These are phyloP conservation scores for Pseudomugil tenellus DNA, from an alignment of 2,797 vertebrate species.

Conservation along the genomic window DNA sequence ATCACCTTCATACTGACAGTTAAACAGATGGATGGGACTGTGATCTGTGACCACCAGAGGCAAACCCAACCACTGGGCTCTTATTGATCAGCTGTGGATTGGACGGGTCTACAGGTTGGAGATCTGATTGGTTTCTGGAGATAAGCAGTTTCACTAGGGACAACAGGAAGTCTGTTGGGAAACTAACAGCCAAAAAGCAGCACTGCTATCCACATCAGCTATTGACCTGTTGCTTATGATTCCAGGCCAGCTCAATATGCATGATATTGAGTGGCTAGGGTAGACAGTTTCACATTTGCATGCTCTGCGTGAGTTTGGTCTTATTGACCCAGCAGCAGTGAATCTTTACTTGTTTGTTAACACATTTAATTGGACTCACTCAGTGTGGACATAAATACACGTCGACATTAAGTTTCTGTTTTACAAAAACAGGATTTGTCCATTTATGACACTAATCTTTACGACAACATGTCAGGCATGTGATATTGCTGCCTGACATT, in stretches of 20 bases:
- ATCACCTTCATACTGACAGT: slow-evolving; percentile 40
- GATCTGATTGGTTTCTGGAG: slow-evolving; percentile 65
- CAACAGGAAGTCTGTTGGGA: slow-evolving; percentile 64
- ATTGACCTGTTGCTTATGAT: slow-evolving; percentile 86
- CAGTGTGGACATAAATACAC: slow-evolving; percentile 70
- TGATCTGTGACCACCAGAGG: slow-evolving; percentile 68
- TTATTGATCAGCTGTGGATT: slow-evolving; percentile 70
- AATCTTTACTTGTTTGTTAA: slow-evolving; percentile 86
- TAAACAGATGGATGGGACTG: slow-evolving; percentile 59
- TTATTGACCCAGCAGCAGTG: slow-evolving; percentile 81
- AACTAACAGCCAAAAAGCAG: slow-evolving; percentile 51
- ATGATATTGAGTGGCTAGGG: slow-evolving; percentile 74
- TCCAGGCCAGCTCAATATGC: slow-evolving; percentile 72
- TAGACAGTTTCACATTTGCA: slow-evolving; percentile 80
- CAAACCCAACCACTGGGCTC: slow-evolving; percentile 56
- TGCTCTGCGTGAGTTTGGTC: slow-evolving; percentile 68
- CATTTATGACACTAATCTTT: background rate
- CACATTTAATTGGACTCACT: slow-evolving; percentile 84
- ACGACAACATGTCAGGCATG: background rate
- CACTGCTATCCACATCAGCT: slow-evolving; percentile 64
- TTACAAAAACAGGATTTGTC: slow-evolving; percentile 30
- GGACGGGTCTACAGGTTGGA: slow-evolving; percentile 34
- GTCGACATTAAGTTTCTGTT: slow-evolving; percentile 47
- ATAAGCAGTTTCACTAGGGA: slow-evolving; percentile 60
- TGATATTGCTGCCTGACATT: background rate